A percentile compares a stretch with the other conserved stretches of the same genome.
Evolutionary conservation across 2,888 invertebrate species (phyloP).

Genomic region (Melanchra persicariae): DNA sequence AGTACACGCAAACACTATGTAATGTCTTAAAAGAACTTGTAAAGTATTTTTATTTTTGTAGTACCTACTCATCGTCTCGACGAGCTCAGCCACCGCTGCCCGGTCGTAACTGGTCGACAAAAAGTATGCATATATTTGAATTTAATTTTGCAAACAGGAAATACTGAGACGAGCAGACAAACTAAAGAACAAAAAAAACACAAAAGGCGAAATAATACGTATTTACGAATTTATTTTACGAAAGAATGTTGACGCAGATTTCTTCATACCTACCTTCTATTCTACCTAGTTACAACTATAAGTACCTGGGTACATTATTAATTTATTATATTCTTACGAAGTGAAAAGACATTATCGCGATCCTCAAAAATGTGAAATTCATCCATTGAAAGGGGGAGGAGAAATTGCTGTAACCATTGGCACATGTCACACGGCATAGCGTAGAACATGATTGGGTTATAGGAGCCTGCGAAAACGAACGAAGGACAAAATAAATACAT

Average conservation of each 20-base stretch:
- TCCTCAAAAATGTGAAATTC: not conserved
- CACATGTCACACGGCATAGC: not conserved
- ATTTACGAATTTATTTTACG: constrained; percentile 53
- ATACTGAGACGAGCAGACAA: constrained; percentile 80
- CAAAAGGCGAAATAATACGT: constrained; percentile 62
- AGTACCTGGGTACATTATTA: not conserved
- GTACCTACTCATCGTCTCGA: constrained; percentile 61
- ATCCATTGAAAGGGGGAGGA: not conserved
- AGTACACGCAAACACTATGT: constrained; percentile 70
- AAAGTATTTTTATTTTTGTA: constrained; percentile 62
- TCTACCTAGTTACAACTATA: not conserved
- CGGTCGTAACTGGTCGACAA: constrained; percentile 82
- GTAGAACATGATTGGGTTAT: not conserved
- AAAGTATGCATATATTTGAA: constrained; percentile 89
- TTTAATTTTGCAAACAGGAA: constrained; percentile 88
- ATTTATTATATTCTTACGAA: too few relatives aligned
- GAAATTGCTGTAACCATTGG: not conserved
- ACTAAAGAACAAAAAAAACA: constrained; percentile 69
- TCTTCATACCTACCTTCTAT: constrained; percentile 3
- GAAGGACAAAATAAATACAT: not conserved
- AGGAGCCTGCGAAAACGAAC: not conserved
- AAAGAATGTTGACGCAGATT: constrained; percentile 43
- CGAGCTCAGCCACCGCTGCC: constrained; percentile 67
- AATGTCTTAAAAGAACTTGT: constrained; percentile 72
- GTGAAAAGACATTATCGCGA: too few relatives aligned